Conservation (phyloP, 1,140 invertebrate species). For the Halictus rubicundus region DNA sequence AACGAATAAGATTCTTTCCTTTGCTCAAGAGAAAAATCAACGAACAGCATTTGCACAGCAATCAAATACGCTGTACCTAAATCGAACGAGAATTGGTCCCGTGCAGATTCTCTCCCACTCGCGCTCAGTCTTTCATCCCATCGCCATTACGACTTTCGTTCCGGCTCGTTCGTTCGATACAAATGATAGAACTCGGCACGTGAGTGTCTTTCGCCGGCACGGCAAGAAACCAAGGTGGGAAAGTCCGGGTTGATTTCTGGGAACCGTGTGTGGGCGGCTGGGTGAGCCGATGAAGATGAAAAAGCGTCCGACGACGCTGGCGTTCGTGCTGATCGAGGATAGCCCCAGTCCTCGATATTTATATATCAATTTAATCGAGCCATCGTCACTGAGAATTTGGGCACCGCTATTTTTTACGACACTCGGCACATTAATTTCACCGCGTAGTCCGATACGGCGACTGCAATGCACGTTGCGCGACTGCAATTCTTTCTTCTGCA, state of each 20-base stretch:
- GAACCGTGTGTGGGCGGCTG: constrained; percentile 11
- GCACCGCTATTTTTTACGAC: background rate
- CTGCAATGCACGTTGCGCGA: too few species aligned
- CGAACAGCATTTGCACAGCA: too few species aligned
- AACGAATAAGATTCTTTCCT: too few species aligned
- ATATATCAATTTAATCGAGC: background rate
- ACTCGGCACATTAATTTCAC: background rate
- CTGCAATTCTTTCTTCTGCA: too few species aligned
- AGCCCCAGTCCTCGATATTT: too few species aligned
- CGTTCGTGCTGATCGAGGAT: background rate
- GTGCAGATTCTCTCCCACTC: background rate
- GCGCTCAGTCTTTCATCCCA: constrained; percentile 12
- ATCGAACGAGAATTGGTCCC: background rate
- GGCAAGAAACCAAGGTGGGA: background rate
- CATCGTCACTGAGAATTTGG: background rate
- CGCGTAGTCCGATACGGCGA: too few species aligned
- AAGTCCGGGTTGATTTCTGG: constrained; percentile 13
- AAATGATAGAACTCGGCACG: constrained; percentile 3
- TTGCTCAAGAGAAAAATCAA: too few species aligned
- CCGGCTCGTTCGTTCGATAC: constrained; percentile 13
- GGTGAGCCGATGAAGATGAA: constrained; percentile 12
- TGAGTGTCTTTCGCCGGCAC: constrained; percentile 1
- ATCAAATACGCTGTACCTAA: too few species aligned
- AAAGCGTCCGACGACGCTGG: background rate
- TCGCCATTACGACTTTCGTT: constrained; percentile 19